These are phyloP conservation scores for Biston stratarius DNA, from an alignment of 2,888 invertebrate species.

Conservation along the genomic window DNA sequence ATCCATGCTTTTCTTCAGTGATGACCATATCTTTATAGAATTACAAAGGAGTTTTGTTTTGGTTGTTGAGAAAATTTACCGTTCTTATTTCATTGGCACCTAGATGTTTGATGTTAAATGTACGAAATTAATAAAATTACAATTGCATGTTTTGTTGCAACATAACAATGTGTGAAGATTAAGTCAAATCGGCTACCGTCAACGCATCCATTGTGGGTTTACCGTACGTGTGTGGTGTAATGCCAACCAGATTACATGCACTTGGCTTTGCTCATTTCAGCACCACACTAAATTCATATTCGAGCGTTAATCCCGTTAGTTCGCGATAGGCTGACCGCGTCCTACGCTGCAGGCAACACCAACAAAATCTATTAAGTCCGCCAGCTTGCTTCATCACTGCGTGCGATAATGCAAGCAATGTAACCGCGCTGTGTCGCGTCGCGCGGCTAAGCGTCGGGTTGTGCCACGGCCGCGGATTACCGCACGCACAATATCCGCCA, in stretches of 20 bases:
- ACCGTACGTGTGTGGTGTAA: constrained; percentile 31
- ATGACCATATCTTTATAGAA: constrained; percentile 5
- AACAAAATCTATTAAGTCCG: constrained; percentile 84
- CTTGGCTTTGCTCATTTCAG: constrained; percentile 63
- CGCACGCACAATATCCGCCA: constrained; percentile 86
- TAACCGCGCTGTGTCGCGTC: constrained; percentile 61
- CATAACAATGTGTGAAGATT: constrained; percentile 14
- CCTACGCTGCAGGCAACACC: constrained; percentile 61
- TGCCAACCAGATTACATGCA: constrained; percentile 53
- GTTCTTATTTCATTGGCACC: not conserved
- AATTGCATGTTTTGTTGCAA: not conserved
- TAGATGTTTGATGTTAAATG: too few relatives aligned
- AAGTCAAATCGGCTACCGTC: constrained; percentile 12
- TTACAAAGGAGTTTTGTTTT: not conserved
- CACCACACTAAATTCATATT: constrained; percentile 72
- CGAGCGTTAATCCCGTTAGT: constrained; percentile 80
- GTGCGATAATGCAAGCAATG: constrained; percentile 76
- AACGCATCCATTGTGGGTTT: constrained; percentile 29
- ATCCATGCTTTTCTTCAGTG: constrained; percentile 29
- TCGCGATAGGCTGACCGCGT: constrained; percentile 76
- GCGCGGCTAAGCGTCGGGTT: constrained; percentile 72
- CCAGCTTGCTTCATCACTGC: constrained; percentile 76
- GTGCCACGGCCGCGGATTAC: constrained; percentile 79
- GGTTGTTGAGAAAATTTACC: too few relatives aligned
- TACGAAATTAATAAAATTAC: not conserved